Conservation (phyloP, 2,797 vertebrate genomes). For the Sebastes kiyomatsui region DNA sequence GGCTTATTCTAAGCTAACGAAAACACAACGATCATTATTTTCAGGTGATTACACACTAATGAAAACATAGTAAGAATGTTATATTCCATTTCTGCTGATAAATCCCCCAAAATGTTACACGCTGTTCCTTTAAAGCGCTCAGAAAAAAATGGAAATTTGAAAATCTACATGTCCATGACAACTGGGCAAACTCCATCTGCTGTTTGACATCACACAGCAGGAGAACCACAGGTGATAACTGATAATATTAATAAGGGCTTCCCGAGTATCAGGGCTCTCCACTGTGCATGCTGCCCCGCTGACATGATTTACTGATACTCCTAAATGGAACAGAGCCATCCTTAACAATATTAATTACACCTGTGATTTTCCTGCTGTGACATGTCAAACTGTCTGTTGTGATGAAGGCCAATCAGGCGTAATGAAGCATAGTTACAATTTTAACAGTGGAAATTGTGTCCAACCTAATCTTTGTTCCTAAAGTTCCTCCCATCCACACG, state of each 20-base stretch:
- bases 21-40: too few relatives aligned
- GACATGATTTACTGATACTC: not conserved
- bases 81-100: too few relatives aligned
- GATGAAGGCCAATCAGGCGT: not conserved
- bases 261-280: too few relatives aligned
- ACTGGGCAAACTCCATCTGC: not conserved
- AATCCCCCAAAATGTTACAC: too few relatives aligned
- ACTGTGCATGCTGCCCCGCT: not conserved
- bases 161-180: not conserved
- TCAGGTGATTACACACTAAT: too few relatives aligned
- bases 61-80: too few relatives aligned
- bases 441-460: not conserved
- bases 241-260: not conserved
- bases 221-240: not conserved
- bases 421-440: not conserved
- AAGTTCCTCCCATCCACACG: not conserved
- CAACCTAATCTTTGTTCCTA: not conserved
- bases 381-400: not conserved
- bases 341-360: not conserved
- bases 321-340: not conserved
- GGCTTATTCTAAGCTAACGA: rapidly evolving
- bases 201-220: not conserved
- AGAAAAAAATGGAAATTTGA: not conserved
- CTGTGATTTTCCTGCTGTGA: not conserved
- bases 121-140: not conserved